phyloP scores from a whole-genome alignment of 2,888 invertebrate species.

The Luffia ferchaultella region DNA sequence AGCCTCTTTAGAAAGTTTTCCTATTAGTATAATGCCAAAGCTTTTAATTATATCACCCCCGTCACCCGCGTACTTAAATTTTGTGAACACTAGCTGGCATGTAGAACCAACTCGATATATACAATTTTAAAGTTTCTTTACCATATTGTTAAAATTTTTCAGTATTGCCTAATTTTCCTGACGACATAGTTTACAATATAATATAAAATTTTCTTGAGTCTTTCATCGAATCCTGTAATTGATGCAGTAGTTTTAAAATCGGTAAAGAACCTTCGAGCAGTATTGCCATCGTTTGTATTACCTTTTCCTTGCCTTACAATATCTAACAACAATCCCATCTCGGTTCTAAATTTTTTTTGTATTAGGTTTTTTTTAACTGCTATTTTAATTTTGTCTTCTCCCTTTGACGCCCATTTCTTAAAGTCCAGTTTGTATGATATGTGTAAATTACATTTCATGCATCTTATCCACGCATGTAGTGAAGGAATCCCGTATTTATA shows the following conservation, averaged over 20 bases:
- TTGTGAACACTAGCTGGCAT: no score
- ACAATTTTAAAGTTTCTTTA: neutral
- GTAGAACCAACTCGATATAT: no score
- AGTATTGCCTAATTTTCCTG: no score
- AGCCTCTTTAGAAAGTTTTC: no score
- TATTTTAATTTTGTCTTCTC: slow-evolving; percentile 15
- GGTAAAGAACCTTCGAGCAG: slow-evolving; percentile 13
- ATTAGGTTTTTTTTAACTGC: slow-evolving; percentile 15
- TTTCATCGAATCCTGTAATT: slow-evolving; percentile 2
- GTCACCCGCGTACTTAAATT: no score
- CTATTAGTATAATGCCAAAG: no score
- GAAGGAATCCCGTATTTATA: no score
- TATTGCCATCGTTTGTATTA: slow-evolving; percentile 16
- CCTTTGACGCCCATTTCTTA: slow-evolving; percentile 24
- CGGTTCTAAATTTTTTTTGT: slow-evolving; percentile 11
- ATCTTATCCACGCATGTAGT: no score
- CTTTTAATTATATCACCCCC: no score
- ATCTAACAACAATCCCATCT: slow-evolving; percentile 16
- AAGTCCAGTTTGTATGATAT: slow-evolving; percentile 22
- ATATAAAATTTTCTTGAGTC: neutral
- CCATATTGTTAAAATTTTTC: slow-evolving; percentile 1
- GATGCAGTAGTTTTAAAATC: slow-evolving; percentile 7
- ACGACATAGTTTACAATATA: slow-evolving; percentile 5
- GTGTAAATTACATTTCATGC: slow-evolving; percentile 24
- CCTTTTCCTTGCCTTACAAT: slow-evolving; percentile 16